Base-by-base conservation (phyloP, 2,797 vertebrate genomes). In the Cossypha heuglini region DNA sequence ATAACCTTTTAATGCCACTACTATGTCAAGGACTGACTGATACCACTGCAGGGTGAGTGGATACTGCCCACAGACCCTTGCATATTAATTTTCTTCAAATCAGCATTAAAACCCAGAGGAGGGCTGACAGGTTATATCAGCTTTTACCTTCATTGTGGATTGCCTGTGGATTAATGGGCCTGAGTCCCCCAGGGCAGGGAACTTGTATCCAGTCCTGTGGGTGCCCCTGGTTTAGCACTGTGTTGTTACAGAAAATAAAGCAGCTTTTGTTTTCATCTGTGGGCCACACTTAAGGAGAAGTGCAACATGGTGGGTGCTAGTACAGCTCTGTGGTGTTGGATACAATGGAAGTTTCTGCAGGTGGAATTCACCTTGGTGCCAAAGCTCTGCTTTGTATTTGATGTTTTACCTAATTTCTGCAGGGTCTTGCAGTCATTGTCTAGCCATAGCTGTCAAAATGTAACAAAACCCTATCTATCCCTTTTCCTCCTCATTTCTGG, bases 1-100 rank as follows among this genome's bases (percentile, higher is more conserved):
- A 85, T 91, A 79, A 90, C 74, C 82, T 86, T 92, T 57, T 71
- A 94, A 78, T 85, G 68, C 52, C 73, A 84, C 82, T 71, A 25
- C 75, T 46, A 5, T 42, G 66, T 92, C 64, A 59, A 67, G 55
- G 79, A 37, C 76, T 64, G 61, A 86, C 82, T 52, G 64, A 79
- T 79, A 49, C 40, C 16, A 22, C 66, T 90, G 71, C 63, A 61
- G 68, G 35, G 15, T 26, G 57, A 63, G 31, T 37, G 59, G 37
- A 40, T 43, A 8, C 58, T 74, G 75, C 71, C 75, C 51, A 52
- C 74, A 57, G 74, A 83, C 64, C 72, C 18, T 81, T 64, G 46
- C 69, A 21, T 86, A 81, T 79, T 89, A 54, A 88, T 93, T 87
- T 72, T 22, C 75, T 85, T 88, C n/a, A 69, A 76, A 81, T 82